These are phyloP conservation scores for Drosophila kepulauana DNA, from an alignment of 1,140 invertebrate genomes.

Conservation along the genomic window DNA sequence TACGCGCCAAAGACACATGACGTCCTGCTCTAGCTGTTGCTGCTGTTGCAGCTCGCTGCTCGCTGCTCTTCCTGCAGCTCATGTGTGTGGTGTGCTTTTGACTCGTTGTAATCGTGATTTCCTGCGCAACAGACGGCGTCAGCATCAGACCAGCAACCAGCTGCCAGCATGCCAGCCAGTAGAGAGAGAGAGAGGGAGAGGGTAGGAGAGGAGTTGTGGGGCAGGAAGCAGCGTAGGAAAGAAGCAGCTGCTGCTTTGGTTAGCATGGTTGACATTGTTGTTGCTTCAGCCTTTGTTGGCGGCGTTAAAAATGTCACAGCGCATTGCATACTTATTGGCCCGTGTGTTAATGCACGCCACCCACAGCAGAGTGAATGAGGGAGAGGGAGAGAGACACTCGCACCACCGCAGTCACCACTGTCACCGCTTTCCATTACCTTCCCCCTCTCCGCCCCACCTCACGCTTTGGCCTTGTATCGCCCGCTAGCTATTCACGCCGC, in stretches of 20 bases:
- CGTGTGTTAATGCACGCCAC: slow-evolving; percentile 76
- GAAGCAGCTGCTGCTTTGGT: slow-evolving; percentile 43
- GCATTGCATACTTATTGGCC: slow-evolving; percentile 83
- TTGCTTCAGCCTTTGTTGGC: slow-evolving; percentile 65
- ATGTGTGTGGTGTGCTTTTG: slow-evolving; percentile 51
- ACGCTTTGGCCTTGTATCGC: background rate
- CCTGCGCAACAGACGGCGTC: slow-evolving; percentile 65
- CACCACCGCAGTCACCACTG: background rate
- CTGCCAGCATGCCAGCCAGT: background rate
- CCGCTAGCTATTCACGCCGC: slow-evolving; percentile 34
- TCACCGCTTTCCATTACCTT: background rate
- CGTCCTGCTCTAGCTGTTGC: background rate
- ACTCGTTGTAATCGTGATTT: slow-evolving; percentile 79
- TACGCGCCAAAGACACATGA: slow-evolving; percentile 53
- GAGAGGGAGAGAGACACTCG: background rate
- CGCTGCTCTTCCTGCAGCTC: slow-evolving; percentile 12
- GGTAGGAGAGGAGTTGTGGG: too few relatives aligned
- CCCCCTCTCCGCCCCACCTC: background rate
- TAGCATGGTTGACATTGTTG: slow-evolving; percentile 43
- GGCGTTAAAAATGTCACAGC: slow-evolving; percentile 82
- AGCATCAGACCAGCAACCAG: slow-evolving; percentile 31
- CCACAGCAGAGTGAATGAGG: slow-evolving; percentile 9
- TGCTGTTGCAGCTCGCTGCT: slow-evolving; percentile 9
- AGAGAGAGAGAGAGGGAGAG: too few relatives aligned
- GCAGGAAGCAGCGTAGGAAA: background rate